Percentiles rank a stretch among this genome's conserved stretches.
Evolutionary conservation across 2,797 vertebrate species (phyloP).

Genomic region (Artibeus jamaicensis): DNA sequence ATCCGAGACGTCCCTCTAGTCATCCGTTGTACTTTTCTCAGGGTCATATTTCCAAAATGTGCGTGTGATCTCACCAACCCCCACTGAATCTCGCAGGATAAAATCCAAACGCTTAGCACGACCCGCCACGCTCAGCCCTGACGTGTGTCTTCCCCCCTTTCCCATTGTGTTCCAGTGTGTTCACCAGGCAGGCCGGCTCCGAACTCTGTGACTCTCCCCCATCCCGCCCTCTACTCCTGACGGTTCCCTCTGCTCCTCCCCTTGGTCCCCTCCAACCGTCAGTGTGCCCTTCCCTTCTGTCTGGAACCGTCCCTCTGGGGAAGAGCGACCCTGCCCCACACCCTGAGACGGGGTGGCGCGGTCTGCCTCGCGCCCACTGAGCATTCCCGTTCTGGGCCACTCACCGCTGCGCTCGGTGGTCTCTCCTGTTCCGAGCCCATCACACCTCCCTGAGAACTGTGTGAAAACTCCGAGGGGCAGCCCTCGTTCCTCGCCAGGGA

Average conservation of each 20-base stretch:
- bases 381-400: not conserved
- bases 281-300: not conserved
- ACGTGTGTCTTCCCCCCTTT: not conserved
- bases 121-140: not conserved
- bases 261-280: not conserved
- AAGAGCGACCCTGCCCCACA: too few species aligned
- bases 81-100: not conserved
- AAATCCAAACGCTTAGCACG: not conserved
- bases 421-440: not conserved
- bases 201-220: not conserved
- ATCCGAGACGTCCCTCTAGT: not conserved
- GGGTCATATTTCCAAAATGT: not conserved
- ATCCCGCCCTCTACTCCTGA: not conserved
- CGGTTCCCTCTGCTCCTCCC: not conserved
- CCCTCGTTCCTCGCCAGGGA: not conserved
- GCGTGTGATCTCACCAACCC: not conserved
- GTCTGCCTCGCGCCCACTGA: not conserved
- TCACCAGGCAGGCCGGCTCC: not conserved
- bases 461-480: not conserved
- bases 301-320: not conserved
- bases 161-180: not conserved
- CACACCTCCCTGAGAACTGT: not conserved
- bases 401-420: too few species aligned
- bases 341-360: not conserved
- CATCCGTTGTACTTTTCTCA: not conserved